phyloP scores from a whole-genome alignment of 2,797 vertebrate species.

The Chanos chanos region DNA sequence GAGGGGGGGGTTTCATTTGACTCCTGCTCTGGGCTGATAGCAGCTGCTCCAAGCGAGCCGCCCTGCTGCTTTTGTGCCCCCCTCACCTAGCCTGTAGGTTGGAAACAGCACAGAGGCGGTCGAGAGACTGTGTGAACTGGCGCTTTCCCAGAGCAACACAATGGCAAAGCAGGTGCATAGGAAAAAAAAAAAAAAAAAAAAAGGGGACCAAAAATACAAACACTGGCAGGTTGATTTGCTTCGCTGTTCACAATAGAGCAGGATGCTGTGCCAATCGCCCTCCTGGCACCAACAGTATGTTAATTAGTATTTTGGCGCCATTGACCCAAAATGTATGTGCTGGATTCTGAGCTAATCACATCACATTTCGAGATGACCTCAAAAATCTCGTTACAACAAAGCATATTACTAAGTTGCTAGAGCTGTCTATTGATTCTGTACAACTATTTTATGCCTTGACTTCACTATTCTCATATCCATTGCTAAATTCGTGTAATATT shows the following conservation, averaged over 20 bases:
- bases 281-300: constrained; percentile 42
- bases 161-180: constrained; percentile 51
- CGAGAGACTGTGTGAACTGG: constrained; percentile 5
- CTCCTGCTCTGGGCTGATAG: constrained; percentile 52
- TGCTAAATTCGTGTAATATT: constrained; percentile 1
- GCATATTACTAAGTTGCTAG: constrained; percentile 32
- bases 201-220: constrained; percentile 19
- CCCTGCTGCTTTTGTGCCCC: constrained; percentile 28
- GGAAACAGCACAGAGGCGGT: background rate
- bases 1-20: constrained; percentile 36
- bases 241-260: constrained; percentile 14
- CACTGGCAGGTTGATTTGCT: constrained; percentile 22
- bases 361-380: constrained; percentile 40
- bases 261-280: constrained; percentile 32
- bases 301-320: constrained; percentile 53
- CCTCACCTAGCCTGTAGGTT: constrained; percentile 35
- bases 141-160: constrained; percentile 33
- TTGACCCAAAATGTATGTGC: constrained; percentile 34
- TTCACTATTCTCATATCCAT: background rate
- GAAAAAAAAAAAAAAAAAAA: constrained; percentile 37
- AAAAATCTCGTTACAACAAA: constrained; percentile 43
- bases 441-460: background rate
- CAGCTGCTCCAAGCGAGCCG: constrained; percentile 45
- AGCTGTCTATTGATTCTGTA: constrained; percentile 20
- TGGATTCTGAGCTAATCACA: constrained; percentile 41